Conservation (phyloP, 2,888 invertebrate genomes). For the Dolomedes plantarius region DNA sequence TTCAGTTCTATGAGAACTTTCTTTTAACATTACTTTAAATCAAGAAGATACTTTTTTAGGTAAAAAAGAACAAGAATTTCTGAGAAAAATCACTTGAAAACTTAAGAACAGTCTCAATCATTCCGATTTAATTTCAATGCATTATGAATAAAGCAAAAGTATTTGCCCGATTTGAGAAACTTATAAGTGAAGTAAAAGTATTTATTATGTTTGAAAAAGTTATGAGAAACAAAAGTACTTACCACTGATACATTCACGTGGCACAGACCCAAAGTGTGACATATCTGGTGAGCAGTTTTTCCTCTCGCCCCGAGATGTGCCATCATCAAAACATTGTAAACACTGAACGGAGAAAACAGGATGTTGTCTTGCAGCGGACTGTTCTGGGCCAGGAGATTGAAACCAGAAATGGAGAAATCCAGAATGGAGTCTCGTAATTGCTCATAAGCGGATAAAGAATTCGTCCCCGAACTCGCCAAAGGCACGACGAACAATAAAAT, state of each 20-base stretch:
- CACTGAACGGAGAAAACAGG: slow-evolving; percentile 77
- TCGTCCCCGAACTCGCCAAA: background rate
- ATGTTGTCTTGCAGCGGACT: slow-evolving; percentile 73
- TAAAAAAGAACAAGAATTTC: no score
- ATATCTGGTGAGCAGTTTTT: slow-evolving; percentile 75
- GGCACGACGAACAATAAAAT: background rate
- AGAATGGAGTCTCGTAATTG: slow-evolving; percentile 47
- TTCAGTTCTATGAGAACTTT: no score
- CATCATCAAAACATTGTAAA: slow-evolving; percentile 77
- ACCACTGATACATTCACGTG: slow-evolving; percentile 51
- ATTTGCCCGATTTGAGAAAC: no score
- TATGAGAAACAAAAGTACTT: slow-evolving; percentile 4
- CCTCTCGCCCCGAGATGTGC: slow-evolving; percentile 76
- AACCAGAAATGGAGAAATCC: slow-evolving; percentile 51
- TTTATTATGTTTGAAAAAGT: no score
- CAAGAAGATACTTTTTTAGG: no score
- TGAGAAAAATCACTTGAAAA: no score
- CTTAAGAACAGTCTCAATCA: no score
- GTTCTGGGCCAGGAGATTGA: slow-evolving; percentile 39
- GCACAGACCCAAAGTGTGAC: slow-evolving; percentile 69
- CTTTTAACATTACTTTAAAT: no score
- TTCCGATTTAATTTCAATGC: no score
- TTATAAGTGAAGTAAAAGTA: no score
- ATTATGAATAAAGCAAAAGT: no score
- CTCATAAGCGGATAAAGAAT: slow-evolving; percentile 18